Evolutionary conservation across 2,888 invertebrate species (phyloP).

Genomic region (Chaetoderma sp.): DNA sequence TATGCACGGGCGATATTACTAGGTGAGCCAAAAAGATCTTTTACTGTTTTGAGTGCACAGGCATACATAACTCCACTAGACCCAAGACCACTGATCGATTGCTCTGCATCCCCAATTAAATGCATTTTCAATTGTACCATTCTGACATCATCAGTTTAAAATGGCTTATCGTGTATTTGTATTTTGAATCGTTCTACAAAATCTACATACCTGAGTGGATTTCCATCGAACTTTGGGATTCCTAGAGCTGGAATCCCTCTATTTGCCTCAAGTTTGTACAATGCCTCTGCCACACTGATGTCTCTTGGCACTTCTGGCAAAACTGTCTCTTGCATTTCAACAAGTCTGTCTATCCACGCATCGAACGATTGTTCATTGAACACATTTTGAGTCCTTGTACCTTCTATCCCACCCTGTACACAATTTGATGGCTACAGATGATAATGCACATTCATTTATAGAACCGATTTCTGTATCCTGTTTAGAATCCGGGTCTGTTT

Average conservation of each 20-base stretch:
- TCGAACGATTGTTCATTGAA: background rate
- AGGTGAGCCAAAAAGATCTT: constrained; percentile 17
- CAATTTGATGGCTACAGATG: too few relatives aligned
- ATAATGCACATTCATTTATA: too few relatives aligned
- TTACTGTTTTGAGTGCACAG: constrained; percentile 7
- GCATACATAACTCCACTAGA: constrained; percentile 11
- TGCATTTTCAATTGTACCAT: constrained; percentile 13
- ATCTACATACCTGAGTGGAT: constrained; percentile 9
- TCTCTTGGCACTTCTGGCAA: background rate
- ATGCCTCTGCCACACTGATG: background rate
- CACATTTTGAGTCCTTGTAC: too few relatives aligned
- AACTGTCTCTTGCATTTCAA: constrained; percentile 1
- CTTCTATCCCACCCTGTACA: too few relatives aligned
- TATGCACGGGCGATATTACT: constrained; percentile 7
- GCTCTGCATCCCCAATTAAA: constrained; percentile 6
- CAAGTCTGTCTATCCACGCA: constrained; percentile 7
- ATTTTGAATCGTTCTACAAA: constrained; percentile 22
- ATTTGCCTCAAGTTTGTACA: constrained; percentile 8
- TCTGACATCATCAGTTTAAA: constrained; percentile 10
- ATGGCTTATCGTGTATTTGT: constrained; percentile 18
- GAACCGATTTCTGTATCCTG: too few relatives aligned
- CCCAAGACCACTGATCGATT: constrained; percentile 12
- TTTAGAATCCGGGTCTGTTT: too few relatives aligned
- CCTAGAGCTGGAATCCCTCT: constrained; percentile 1
- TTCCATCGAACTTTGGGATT: background rate